Evolutionary conservation across 2,113 vertebrate species (phyloP).

Genomic region (Centropristis striata): DNA sequence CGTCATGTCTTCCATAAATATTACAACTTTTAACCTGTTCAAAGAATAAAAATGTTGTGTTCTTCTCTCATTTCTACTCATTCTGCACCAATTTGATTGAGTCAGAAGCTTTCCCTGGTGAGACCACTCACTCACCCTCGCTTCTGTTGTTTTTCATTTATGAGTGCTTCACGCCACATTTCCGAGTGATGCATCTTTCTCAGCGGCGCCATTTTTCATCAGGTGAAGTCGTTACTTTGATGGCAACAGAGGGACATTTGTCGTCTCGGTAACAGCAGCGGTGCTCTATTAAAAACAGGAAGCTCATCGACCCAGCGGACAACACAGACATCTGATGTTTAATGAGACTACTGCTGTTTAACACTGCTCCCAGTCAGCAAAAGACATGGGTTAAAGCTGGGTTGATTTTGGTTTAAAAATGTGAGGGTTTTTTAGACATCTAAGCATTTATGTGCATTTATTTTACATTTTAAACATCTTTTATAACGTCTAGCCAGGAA

Average conservation of each 20-base stretch:
- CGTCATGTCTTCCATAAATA: no score
- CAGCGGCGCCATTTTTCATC: not conserved
- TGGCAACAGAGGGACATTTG: not conserved
- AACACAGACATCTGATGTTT: not conserved
- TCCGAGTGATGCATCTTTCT: not conserved
- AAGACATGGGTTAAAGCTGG: no score
- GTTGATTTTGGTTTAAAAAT: no score
- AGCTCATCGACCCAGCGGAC: not conserved
- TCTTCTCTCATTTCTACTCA: not conserved
- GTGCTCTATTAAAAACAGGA: not conserved
- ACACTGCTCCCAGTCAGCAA: not conserved
- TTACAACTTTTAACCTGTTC: no score
- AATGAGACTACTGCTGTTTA: not conserved
- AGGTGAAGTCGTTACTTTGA: slow-evolving; percentile 2
- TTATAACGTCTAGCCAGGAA: no score
- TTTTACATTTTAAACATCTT: no score
- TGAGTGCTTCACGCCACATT: not conserved
- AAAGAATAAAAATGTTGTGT: not conserved
- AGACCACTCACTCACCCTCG: not conserved
- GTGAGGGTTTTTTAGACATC: no score
- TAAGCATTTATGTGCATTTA: no score
- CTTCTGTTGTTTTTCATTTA: not conserved
- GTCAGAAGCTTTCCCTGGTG: not conserved
- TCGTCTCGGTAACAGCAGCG: not conserved
- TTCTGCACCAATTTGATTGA: not conserved